Conservation (phyloP, 2,797 vertebrate genomes). For the Gadopsis marmoratus region DNA sequence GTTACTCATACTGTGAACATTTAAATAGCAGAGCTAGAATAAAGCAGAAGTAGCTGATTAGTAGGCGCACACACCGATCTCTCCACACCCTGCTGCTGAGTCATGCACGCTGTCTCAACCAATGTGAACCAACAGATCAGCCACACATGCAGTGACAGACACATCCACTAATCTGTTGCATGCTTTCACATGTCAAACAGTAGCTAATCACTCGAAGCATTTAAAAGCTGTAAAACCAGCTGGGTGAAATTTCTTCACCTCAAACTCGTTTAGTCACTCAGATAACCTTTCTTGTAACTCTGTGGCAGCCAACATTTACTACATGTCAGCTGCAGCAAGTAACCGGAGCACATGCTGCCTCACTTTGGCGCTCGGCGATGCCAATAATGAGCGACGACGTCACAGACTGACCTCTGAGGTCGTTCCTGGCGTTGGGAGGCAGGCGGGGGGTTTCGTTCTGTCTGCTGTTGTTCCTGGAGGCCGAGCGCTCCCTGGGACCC, state of each 20-base stretch:
- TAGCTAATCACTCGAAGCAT: neutral
- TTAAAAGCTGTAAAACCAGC: neutral
- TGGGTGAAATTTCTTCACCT: neutral
- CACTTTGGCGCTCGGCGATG: neutral
- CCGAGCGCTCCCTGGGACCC: conserved; percentile 93
- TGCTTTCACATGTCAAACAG: neutral
- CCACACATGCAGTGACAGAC: neutral
- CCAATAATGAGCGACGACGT: neutral
- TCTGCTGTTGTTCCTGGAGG: conserved; percentile 92
- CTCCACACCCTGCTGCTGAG: conserved; percentile 59
- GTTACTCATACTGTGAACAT: neutral
- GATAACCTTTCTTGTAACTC: neutral
- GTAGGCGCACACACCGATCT: neutral
- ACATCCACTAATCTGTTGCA: neutral
- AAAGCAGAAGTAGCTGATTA: conserved; percentile 54
- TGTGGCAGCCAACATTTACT: neutral
- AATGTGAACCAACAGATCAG: neutral
- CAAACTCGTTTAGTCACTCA: neutral
- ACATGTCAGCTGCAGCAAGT: neutral
- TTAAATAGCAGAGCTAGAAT: conserved; percentile 5
- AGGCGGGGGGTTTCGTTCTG: conserved; percentile 93
- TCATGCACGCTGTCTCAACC: conserved; percentile 31
- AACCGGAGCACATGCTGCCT: neutral
- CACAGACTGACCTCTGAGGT: conserved; percentile 91
- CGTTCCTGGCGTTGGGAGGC: conserved; percentile 89